phyloP scores from a whole-genome alignment of 2,113 vertebrate species.

The Oreocharis arfaki region DNA sequence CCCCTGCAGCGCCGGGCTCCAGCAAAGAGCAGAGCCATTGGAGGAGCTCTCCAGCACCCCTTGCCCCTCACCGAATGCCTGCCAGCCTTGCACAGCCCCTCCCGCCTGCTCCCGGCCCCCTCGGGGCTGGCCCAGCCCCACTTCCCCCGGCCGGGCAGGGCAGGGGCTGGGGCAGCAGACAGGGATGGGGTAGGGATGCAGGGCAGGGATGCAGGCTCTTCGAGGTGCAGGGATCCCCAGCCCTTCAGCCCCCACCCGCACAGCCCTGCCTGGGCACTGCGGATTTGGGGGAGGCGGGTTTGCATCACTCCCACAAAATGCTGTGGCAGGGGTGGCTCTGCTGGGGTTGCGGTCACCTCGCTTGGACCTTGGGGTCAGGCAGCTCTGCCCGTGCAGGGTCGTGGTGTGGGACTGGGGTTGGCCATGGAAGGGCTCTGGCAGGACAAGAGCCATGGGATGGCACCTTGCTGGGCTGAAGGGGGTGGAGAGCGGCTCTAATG shows the following conservation, averaged over 20 bases:
- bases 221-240: background rate
- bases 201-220: no score
- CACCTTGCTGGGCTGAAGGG: background rate
- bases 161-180: no score
- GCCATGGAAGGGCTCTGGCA: background rate
- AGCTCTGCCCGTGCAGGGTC: background rate
- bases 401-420: background rate
- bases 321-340: background rate
- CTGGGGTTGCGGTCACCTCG: accelerated
- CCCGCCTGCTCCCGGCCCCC: background rate
- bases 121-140: background rate
- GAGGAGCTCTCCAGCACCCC: background rate
- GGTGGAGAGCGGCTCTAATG: accelerated
- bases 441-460: accelerated
- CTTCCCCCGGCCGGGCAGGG: accelerated
- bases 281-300: background rate
- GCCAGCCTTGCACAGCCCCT: background rate
- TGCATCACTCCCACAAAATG: accelerated
- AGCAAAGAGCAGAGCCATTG: background rate
- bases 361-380: accelerated
- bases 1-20: background rate
- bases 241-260: background rate
- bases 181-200: accelerated
- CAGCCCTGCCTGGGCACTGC: accelerated
- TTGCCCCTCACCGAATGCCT: background rate